A percentile compares a stretch with the other conserved stretches of the same genome.
Conservation (phyloP, 2,113 vertebrate genomes). For the Mustela nigripes region DNA sequence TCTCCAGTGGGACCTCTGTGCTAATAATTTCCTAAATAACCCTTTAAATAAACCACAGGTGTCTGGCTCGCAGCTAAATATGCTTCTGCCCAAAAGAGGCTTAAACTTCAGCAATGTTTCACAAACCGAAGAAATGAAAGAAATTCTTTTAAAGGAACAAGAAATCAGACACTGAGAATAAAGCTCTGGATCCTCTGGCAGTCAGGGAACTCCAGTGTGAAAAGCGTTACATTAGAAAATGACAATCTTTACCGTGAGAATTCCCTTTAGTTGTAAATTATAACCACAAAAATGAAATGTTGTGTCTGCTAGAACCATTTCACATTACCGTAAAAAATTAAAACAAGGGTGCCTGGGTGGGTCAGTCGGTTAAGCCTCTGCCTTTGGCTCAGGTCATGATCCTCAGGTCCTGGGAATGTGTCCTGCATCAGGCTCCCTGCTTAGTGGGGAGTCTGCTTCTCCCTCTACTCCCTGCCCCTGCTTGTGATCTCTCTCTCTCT, state of each 20-base stretch:
- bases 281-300: background rate
- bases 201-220: background rate
- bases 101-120: background rate
- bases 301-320: background rate
- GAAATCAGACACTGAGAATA: background rate
- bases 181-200: background rate
- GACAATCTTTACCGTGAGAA: background rate
- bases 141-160: background rate
- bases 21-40: background rate
- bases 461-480: no score
- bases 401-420: no score
- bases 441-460: no score
- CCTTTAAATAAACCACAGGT: background rate
- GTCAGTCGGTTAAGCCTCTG: no score
- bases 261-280: background rate
- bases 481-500: no score
- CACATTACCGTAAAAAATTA: background rate
- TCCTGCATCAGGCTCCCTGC: no score
- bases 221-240: background rate
- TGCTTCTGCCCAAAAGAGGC: background rate
- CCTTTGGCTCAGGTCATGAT: no score
- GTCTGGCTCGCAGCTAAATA: background rate
- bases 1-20: background rate
- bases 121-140: conserved; percentile 20
- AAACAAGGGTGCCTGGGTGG: no score